Evolutionary conservation across 1,140 invertebrate species (phyloP).

Genomic region (Trachymyrmex cornetzi): DNA sequence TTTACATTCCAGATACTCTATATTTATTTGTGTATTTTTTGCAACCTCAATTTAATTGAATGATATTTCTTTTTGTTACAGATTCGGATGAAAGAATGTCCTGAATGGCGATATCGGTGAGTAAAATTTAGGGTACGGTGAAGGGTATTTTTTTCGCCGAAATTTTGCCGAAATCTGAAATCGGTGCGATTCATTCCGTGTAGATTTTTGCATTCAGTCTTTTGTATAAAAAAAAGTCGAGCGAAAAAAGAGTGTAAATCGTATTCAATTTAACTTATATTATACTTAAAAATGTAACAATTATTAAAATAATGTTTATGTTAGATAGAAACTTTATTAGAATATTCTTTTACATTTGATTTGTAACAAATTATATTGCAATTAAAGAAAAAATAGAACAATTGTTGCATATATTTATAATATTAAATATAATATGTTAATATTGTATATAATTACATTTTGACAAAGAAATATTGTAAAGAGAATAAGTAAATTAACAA

Average conservation of each 20-base stretch:
- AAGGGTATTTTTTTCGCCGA: neutral
- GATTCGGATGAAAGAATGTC: neutral
- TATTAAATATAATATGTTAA: neutral
- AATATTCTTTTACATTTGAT: neutral
- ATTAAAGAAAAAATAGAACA: neutral
- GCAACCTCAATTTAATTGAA: neutral
- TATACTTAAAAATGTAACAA: neutral
- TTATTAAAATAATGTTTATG: neutral
- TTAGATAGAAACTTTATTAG: neutral
- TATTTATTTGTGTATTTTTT: neutral
- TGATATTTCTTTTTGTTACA: neutral
- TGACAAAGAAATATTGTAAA: neutral
- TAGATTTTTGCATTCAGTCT: neutral
- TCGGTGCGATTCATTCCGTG: neutral
- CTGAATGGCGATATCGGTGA: neutral
- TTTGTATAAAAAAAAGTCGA: conserved; percentile 10
- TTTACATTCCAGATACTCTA: neutral
- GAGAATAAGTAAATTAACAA: neutral
- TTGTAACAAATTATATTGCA: neutral
- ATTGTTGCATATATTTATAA: neutral
- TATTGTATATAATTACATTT: neutral
- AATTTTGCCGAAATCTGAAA: neutral
- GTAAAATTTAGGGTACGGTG: neutral
- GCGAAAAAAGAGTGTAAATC: neutral
- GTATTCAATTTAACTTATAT: neutral